Conservation (phyloP, 1,140 invertebrate species). For the Musca vetustissima region DNA sequence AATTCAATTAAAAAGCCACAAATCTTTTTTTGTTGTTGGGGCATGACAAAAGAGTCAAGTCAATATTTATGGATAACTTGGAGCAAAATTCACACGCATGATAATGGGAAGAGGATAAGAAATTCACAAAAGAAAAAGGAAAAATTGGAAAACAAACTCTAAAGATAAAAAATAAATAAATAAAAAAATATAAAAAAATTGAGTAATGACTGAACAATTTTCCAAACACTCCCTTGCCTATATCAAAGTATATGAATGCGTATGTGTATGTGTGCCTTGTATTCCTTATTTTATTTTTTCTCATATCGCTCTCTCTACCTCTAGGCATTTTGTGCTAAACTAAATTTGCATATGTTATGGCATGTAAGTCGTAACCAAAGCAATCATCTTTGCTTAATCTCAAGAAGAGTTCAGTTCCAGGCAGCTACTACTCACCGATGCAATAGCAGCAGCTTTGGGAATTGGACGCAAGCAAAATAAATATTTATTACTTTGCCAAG, state of each 20-base stretch:
- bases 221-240: not conserved
- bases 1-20: slow-evolving; percentile 47
- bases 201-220: slow-evolving; percentile 9
- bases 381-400: slow-evolving; percentile 23
- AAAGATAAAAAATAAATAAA: too few relatives aligned
- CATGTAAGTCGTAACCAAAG: slow-evolving; percentile 14
- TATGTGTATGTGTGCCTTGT: not conserved
- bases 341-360: not conserved
- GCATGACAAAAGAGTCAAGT: slow-evolving; percentile 30
- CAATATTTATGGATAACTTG: slow-evolving; percentile 26
- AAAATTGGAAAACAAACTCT: too few relatives aligned
- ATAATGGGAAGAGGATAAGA: not conserved
- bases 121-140: too few relatives aligned
- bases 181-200: too few relatives aligned
- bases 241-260: too few relatives aligned
- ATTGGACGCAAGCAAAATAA: slow-evolving; percentile 37
- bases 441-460: not conserved
- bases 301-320: not conserved
- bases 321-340: not conserved
- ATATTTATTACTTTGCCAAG: slow-evolving; percentile 54
- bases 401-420: not conserved
- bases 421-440: too few relatives aligned
- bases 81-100: slow-evolving; percentile 55
- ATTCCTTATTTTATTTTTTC: not conserved
- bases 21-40: slow-evolving; percentile 44